phyloP scores from a whole-genome alignment of 1,140 invertebrate genomes.

The Papilio glaucus region DNA sequence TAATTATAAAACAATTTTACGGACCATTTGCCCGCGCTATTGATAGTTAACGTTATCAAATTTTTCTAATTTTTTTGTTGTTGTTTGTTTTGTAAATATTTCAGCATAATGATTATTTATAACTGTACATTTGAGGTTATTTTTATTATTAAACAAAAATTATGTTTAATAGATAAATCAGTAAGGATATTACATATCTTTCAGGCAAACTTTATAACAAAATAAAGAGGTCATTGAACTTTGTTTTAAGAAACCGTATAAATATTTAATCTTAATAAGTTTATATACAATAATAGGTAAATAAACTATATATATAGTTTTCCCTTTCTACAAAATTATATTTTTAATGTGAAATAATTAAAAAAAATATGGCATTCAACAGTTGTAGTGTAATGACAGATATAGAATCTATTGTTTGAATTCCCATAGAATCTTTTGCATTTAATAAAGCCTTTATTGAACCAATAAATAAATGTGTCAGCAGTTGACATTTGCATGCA shows the following conservation, averaged over 20 bases:
- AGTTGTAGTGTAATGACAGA: neutral
- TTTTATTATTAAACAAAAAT: neutral
- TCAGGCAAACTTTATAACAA: neutral
- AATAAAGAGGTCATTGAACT: conserved; percentile 3
- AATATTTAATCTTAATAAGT: neutral
- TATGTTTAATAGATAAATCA: neutral
- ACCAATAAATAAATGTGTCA: neutral
- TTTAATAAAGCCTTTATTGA: neutral
- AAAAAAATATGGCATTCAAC: conserved; percentile 4
- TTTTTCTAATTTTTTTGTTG: neutral
- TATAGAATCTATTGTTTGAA: conserved; percentile 10
- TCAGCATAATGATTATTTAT: neutral
- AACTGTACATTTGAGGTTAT: neutral
- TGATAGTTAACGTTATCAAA: conserved; percentile 1
- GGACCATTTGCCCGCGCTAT: neutral
- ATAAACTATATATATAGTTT: no score
- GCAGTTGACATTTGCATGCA: neutral
- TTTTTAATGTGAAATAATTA: no score
- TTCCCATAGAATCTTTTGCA: neutral
- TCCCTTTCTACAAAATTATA: no score
- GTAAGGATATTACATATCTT: neutral
- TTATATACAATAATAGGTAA: no score
- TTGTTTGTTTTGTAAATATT: conserved; percentile 12
- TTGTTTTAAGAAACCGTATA: neutral
- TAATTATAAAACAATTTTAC: conserved; percentile 26